phyloP scores from a whole-genome alignment of 2,888 invertebrate species.

The Empis stercorea region DNA sequence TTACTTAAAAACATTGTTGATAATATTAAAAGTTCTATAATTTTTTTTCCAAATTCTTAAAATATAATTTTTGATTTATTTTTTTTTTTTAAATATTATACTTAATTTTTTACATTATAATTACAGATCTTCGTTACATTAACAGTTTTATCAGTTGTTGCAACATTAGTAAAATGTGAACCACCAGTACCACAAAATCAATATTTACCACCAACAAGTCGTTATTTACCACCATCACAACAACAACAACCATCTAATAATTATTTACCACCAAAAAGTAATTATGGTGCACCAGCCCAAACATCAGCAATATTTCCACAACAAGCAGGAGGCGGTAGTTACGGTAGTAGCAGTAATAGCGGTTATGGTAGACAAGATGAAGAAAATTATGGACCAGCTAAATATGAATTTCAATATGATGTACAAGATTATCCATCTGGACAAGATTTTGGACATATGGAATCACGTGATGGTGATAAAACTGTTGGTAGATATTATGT shows the following conservation, averaged over 20 bases:
- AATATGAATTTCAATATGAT: slow-evolving; percentile 55
- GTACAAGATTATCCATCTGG: slow-evolving; percentile 51
- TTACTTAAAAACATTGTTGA: too few relatives aligned
- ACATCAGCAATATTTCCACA: slow-evolving; percentile 28
- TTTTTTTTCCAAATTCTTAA: too few relatives aligned
- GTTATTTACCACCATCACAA: slow-evolving; percentile 30
- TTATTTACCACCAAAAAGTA: slow-evolving; percentile 39
- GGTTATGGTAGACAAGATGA: slow-evolving; percentile 19
- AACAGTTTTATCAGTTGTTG: slow-evolving; percentile 24
- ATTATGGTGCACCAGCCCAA: slow-evolving; percentile 39
- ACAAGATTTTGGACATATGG: slow-evolving; percentile 54
- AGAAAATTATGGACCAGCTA: slow-evolving; percentile 47
- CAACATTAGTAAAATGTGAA: slow-evolving; percentile 27
- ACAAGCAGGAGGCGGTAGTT: slow-evolving; percentile 24
- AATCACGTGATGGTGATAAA: slow-evolving; percentile 47
- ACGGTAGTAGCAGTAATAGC: slow-evolving; percentile 6
- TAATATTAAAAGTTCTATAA: too few relatives aligned
- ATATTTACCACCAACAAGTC: slow-evolving; percentile 35
- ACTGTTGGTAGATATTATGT: slow-evolving; percentile 53
- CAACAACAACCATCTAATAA: slow-evolving; percentile 33
- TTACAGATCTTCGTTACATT: slow-evolving; percentile 31
- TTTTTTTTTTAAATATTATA: too few relatives aligned
- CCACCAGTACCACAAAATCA: slow-evolving; percentile 33
- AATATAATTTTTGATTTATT: too few relatives aligned
- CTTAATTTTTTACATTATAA: too few relatives aligned